Percentiles rank a stretch among this genome's conserved stretches.
Evolutionary conservation across 2,113 vertebrate species (phyloP).

Genomic region (Saccopteryx bilineata): DNA sequence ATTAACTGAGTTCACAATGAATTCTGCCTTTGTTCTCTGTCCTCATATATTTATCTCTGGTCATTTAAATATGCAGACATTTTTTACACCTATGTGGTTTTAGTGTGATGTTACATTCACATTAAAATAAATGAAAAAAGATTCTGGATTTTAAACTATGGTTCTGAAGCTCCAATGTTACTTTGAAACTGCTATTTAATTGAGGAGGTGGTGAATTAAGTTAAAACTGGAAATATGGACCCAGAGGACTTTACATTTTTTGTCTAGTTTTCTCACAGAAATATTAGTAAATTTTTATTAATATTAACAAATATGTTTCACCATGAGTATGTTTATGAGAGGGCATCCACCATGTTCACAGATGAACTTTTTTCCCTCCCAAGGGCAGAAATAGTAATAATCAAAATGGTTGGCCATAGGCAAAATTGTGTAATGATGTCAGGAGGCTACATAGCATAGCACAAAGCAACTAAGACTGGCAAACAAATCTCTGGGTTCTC

Average conservation of each 20-base stretch:
- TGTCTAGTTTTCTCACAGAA: neutral
- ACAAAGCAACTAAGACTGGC: neutral
- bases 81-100: neutral
- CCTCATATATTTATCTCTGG: neutral
- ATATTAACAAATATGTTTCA: neutral
- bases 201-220: neutral
- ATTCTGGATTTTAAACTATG: neutral
- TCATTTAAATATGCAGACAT: neutral
- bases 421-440: neutral
- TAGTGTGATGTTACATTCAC: neutral
- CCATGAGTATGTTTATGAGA: neutral
- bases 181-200: neutral
- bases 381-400: neutral
- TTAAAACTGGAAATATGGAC: neutral
- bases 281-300: neutral
- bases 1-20: neutral
- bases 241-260: neutral
- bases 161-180: neutral
- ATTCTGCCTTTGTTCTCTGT: neutral
- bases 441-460: neutral
- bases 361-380: neutral
- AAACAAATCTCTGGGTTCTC: neutral
- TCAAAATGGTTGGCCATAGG: neutral
- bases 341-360: neutral
- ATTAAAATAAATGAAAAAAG: neutral